Base-by-base conservation (phyloP, 2,888 invertebrate genomes). In the Matsumyia berberina region DNA sequence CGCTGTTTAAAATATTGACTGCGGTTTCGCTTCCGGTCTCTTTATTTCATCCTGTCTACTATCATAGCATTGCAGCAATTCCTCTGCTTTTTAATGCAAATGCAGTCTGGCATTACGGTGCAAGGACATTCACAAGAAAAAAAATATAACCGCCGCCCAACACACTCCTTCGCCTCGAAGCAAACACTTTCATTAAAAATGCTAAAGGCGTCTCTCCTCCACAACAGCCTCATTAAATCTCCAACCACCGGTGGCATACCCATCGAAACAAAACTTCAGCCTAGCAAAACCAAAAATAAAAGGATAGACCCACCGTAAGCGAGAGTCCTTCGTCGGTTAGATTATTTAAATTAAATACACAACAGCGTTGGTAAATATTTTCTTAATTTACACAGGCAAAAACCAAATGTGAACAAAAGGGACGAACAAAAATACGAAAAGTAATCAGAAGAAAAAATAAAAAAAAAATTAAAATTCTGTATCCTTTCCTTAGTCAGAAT, bases 331-430 rank as follows among this genome's bases (percentile, higher is more conserved):
- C 39, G 49, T n/a, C 51, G 11, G 72, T 58, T 58, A 72, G 72
- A 72, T 66, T 64, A 72, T 79, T 79, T 72, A 72, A 79, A 79
- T 79, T 57, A 57, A 79, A 72, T 66, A 72, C 64, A 79, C 64
- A 79, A 66, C 79, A 58, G 58, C 49, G 49, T 42, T 46, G 72
- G 72, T 66, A 79, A 72, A 79, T 58, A 79, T 78, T 79, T 79
- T 49, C 57, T 57, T 58, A 66, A 72, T 66, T 64, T 66, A 58
- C n/a, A 79, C 11, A 79, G 42, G 37, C 46, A 70, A 78, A 31
- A 62, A 42, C 37, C 62, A 37, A 70, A 66, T 39, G 57, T 57
- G 55, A 53, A 53, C 64, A 64, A 62, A 64, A 64, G 44, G 12
- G 11, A 39, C 29, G 31, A 51, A 60, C 24, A 53, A 60, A 60